Evolutionary conservation across 2,113 vertebrate genomes (phyloP), one percentile per base, ranked within the genome.

Genomic region (Pseudonaja textilis): DNA sequence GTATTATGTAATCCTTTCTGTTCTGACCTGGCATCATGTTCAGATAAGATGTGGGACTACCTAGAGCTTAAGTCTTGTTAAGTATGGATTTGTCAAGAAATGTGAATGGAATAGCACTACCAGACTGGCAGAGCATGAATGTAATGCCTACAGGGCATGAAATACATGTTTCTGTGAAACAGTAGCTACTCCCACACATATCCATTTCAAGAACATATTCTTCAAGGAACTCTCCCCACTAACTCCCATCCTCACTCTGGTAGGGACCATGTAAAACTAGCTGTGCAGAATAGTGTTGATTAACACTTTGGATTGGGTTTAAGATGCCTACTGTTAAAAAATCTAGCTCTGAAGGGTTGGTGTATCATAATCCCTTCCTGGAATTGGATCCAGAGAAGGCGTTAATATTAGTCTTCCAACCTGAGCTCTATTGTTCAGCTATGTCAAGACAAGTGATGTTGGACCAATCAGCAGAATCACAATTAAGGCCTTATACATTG

Each of bases 151-250:
- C 93, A 89, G 93, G 59, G 85, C 85, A 96, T 74, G 93, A 91
- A 96, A 90, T 5, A 95, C 89, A 95, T n/a, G 93, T 95, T 93
- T 96, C 90, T 59, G 91, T 93, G 92, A 95, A 94, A 94, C 93
- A 91, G 94, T 81, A 94, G 90, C 85, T 94, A 92, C 91, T 95
- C 94, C 95, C 94, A 94, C 93, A 95, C 89, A 90, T 96, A 95
- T 91, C 95, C 74, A 95, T 96, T 96, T 95, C 89, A 93, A 93
- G 85, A 88, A 96, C 94, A 90, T 95, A 93, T 93, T 93, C 92
- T 89, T 52, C 34, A 57, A 95, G 52, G n/a, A 94, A 64, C 1
- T 39, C 91, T 94, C 45, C 91, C 18, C 50, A 94, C 90, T 94
- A 89, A 61, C 90, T 88, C 54, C 1, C 4, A n/a, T 93, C 92